Conservation (phyloP, 2,888 invertebrate species). For the Rutpela maculata region DNA sequence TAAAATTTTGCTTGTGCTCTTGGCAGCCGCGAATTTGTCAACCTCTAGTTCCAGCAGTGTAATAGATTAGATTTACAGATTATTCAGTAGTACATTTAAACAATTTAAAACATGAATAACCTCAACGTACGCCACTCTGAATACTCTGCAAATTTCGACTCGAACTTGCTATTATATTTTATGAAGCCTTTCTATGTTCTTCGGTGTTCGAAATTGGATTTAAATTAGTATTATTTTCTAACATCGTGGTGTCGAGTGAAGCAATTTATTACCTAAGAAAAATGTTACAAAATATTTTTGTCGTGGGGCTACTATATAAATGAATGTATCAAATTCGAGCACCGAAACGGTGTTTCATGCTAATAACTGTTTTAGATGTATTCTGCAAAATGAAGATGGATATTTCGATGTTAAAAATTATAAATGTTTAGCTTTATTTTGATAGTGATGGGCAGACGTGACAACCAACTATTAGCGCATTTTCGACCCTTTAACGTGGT, state of each 20-base stretch:
- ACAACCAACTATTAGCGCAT: slow-evolving; percentile 71
- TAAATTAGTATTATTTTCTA: neutral
- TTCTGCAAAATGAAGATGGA: slow-evolving; percentile 64
- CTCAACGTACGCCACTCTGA: neutral
- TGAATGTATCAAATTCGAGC: slow-evolving; percentile 40
- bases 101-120: neutral
- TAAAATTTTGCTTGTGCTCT: too few relatives aligned
- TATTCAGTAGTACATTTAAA: neutral
- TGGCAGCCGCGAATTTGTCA: too few relatives aligned
- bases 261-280: too few relatives aligned
- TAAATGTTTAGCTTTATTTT: slow-evolving; percentile 52
- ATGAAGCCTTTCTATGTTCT: slow-evolving; percentile 1
- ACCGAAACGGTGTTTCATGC: slow-evolving; percentile 56
- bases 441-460: slow-evolving; percentile 74
- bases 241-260: too few relatives aligned
- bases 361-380: slow-evolving; percentile 71
- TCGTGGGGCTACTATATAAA: neutral
- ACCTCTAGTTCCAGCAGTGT: too few relatives aligned
- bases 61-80: neutral
- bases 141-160: neutral
- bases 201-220: neutral
- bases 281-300: neutral
- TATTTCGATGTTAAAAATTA: slow-evolving; percentile 57
- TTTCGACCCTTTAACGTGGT: slow-evolving; percentile 66
- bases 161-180: neutral